phyloP scores from a whole-genome alignment of 2,113 vertebrate genomes.

The Grallaria varia region DNA sequence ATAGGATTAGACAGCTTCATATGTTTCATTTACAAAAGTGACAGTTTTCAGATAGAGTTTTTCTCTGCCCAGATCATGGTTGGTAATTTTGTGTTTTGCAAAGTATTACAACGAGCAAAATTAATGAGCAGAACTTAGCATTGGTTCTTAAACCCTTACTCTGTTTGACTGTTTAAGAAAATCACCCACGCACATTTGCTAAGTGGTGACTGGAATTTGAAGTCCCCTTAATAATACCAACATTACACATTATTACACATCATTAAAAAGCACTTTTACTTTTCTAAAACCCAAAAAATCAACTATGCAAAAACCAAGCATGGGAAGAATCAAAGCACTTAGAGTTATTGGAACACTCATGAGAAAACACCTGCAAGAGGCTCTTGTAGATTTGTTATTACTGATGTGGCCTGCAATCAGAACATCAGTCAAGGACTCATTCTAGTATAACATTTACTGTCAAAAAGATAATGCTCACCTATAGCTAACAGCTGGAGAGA shows the following conservation, averaged over 20 bases:
- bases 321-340: neutral
- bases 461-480: neutral
- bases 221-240: neutral
- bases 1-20: neutral
- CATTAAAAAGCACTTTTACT: neutral
- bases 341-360: neutral
- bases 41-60: neutral
- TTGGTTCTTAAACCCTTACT: neutral
- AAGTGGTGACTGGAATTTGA: neutral
- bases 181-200: neutral
- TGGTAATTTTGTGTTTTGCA: neutral
- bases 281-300: neutral
- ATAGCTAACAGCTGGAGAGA: neutral
- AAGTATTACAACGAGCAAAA: neutral
- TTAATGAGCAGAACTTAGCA: neutral
- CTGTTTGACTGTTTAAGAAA: neutral
- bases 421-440: slow-evolving; percentile 18
- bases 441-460: slow-evolving; percentile 8
- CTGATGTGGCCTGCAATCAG: neutral
- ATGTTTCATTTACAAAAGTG: neutral
- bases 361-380: neutral
- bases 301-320: neutral
- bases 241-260: too few relatives aligned
- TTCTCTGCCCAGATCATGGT: neutral
- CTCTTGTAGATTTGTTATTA: neutral